Evolutionary conservation across 2,113 vertebrate genomes (phyloP).

Genomic region (Columba livia): DNA sequence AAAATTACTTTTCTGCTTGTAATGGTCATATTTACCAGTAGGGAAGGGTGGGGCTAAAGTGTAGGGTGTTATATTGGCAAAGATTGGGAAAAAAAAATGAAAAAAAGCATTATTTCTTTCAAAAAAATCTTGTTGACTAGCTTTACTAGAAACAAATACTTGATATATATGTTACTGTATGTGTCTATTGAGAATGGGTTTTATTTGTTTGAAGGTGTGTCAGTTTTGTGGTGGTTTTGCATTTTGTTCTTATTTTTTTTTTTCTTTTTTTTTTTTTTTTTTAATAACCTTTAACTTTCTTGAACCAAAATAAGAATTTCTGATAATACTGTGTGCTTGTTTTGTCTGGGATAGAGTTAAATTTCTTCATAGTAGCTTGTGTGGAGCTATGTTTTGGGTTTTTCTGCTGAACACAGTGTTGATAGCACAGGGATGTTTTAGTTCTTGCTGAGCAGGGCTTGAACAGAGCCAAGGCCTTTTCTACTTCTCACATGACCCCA

Average conservation of each 20-base stretch:
- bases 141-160: not conserved
- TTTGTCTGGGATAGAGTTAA: not conserved
- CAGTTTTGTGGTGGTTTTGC: not conserved
- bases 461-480: no score
- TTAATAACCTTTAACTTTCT: not conserved
- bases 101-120: not conserved
- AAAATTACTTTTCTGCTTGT: not conserved
- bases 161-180: not conserved
- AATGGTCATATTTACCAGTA: not conserved
- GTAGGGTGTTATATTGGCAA: not conserved
- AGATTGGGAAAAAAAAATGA: not conserved
- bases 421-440: not conserved
- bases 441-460: not conserved
- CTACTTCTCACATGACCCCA: rapidly evolving
- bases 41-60: not conserved
- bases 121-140: not conserved
- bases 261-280: not conserved
- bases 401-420: not conserved
- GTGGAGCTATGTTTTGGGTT: not conserved
- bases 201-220: not conserved
- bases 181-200: not conserved
- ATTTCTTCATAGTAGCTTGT: not conserved
- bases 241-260: not conserved
- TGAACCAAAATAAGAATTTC: not conserved
- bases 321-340: not conserved